Evolutionary conservation across 2,888 invertebrate genomes (phyloP).

Genomic region (Chloromyia formosa): DNA sequence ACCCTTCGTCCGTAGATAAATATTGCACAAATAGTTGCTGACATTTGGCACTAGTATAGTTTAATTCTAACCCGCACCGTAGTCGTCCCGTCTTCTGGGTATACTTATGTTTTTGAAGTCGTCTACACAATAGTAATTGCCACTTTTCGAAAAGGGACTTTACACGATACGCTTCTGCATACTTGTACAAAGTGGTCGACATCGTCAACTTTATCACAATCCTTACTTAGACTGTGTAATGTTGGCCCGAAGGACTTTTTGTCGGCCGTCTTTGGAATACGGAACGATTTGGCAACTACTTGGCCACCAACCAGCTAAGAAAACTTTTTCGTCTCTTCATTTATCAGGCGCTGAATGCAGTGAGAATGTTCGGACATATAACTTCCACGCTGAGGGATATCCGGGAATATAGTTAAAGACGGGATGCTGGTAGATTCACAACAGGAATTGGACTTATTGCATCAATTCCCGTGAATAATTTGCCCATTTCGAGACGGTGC

Average conservation of each 20-base stretch:
- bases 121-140: background rate
- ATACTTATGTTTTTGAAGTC: background rate
- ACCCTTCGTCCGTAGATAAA: background rate
- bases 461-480: background rate
- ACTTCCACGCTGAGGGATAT: background rate
- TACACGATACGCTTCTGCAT: background rate
- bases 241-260: background rate
- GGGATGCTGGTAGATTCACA: background rate
- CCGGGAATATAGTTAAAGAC: background rate
- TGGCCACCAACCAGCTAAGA: background rate
- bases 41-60: background rate
- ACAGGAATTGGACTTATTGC: constrained; percentile 2
- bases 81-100: background rate
- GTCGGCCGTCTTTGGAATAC: background rate
- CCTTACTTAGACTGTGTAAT: background rate
- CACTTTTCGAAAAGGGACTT: background rate
- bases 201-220: background rate
- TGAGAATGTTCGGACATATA: background rate
- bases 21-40: background rate
- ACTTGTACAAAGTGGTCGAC: background rate
- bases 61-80: background rate
- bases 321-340: background rate
- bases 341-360: background rate
- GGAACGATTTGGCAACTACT: background rate
- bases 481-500: background rate